Base-by-base conservation (phyloP, 23 tunicate species). In the Clavelina lepadiformis region DNA sequence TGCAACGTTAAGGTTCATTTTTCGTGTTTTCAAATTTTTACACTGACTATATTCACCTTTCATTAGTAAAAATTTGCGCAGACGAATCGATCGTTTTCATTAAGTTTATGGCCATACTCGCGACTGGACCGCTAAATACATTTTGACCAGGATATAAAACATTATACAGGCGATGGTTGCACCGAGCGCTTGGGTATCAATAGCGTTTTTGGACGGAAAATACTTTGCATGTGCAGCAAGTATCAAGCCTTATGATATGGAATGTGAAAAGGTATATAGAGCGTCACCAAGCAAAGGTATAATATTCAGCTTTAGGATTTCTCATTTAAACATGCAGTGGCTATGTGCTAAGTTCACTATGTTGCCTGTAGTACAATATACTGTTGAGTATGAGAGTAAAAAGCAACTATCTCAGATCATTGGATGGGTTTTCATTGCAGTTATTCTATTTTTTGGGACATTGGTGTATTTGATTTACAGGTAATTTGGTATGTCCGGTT, bases 171-270 rank as follows among this genome's bases (percentile, higher is more conserved):
- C 93, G 23, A 34, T 69, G 59, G 82, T 84, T n/a, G 93, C 93
- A 2, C 93, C 93, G 8, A 44, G 82, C 36, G 81, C 93, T 30
- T 84, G 93, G 93, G 31, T 77, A 6, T 38, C 93, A 3, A 62
- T 84, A 3, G 93, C 93, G 2, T 61, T 84, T 1, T 62, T 84
- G 58, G 93, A 84, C 29, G 93, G 93, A 20, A 84, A 76, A 45
- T 84, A 84, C 35, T 76, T 58, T 63, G 93, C 93, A 37, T 84
- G 93, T 60, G 93, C 83, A 28, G 32, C 44, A 58, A 69, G 79
- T 15, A 28, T 8, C 3, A 28, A 76, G 6, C 83, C 83, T 27
- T 84, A 76, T 58, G 61, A 45, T 35, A 63, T 69, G 73, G 0
- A 67, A 13, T 84, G 93, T 50, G 69, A 26, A 26, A 74, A 73